These are phyloP conservation scores for Odontesthes bonariensis DNA, from an alignment of 2,113 vertebrate genomes.

Conservation along the genomic window DNA sequence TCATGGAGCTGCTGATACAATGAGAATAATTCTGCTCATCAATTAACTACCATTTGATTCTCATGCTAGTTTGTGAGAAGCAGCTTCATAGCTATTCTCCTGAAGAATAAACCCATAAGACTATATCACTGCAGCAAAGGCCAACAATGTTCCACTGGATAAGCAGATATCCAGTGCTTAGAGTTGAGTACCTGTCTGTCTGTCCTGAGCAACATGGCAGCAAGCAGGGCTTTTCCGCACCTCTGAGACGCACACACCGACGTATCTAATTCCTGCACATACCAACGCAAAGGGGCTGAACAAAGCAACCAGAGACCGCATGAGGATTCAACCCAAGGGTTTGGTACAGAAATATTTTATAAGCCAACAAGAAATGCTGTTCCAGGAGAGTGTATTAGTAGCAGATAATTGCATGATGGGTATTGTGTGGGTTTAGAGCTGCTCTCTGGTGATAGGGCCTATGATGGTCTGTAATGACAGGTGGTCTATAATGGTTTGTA, in stretches of 20 bases:
- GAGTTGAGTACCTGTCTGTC: slow-evolving; percentile 55
- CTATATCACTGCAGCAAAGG: slow-evolving; percentile 41
- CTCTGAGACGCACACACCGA: slow-evolving; percentile 24
- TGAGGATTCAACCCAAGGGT: slow-evolving; percentile 40
- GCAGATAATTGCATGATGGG: slow-evolving; percentile 20
- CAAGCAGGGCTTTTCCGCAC: slow-evolving; percentile 46
- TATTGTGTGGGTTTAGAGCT: slow-evolving; percentile 28
- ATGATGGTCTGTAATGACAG: not conserved
- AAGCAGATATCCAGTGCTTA: slow-evolving; percentile 40
- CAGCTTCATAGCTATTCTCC: slow-evolving; percentile 27
- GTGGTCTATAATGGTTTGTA: not conserved
- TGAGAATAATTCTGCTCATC: not conserved
- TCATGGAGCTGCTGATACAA: slow-evolving; percentile 1
- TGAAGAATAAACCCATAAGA: slow-evolving; percentile 28
- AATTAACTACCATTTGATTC: not conserved
- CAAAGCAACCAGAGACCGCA: slow-evolving; percentile 64
- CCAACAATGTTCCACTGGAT: slow-evolving; percentile 29
- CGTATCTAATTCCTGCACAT: slow-evolving; percentile 64
- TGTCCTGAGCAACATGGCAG: slow-evolving; percentile 45
- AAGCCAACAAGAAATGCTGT: slow-evolving; percentile 49
- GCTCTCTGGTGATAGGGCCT: slow-evolving; percentile 17
- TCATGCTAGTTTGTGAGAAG: not conserved
- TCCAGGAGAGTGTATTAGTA: slow-evolving; percentile 12
- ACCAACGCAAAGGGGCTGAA: slow-evolving; percentile 30
- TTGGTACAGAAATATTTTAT: slow-evolving; percentile 73